Evolutionary conservation across 2,113 vertebrate genomes (phyloP), one percentile per base, ranked within the genome.

Genomic region (Syrrhaptes paradoxus): DNA sequence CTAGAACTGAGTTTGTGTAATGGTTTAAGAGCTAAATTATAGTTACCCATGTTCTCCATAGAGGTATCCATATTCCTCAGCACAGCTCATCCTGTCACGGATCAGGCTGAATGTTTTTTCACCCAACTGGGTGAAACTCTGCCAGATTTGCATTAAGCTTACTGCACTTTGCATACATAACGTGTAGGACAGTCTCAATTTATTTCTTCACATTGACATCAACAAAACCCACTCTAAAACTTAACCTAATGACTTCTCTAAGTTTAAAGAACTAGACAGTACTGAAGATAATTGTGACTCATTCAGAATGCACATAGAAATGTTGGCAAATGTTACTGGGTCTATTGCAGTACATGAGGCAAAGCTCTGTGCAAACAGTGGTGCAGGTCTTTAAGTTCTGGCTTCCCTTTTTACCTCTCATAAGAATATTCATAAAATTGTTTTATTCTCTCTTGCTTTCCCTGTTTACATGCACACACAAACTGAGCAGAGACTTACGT

Each of bases 191-290:
- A 90, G 13, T 18, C 70, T 94, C 32, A 62, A 9, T 93, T 85
- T 93, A 95, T 90, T 95, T 86, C 87, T 83, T 83, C 31, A 4
- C 65, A 76, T 38, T 95, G 90, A 93, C 54, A 5, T 96, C 95
- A 94, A 90, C 77, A 97, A 97, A 97, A 96, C 22, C 24, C 26
- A 59, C 87, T 91, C 94, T 89, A 80, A 94, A 95, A 77, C 66
- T 87, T 97, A 96, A 97, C 92, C 94, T 96, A 91, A 81, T 95
- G 91, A 96, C 88, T 97, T 96, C 74, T 96, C 52, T 49, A 71
- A 91, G 73, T 76, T 93, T 96, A 90, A 63, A 93, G 89, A 97
- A 72, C 59, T 65, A 95, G 77, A 82, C 43, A 95, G 58, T 70
- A 80, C 43, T 36, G 91, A 77, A 94, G 73, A 94, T 93, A 92